These are phyloP conservation scores for Drosophila parthenogenetica DNA, from an alignment of 2,888 invertebrate genomes.

Conservation along the genomic window DNA sequence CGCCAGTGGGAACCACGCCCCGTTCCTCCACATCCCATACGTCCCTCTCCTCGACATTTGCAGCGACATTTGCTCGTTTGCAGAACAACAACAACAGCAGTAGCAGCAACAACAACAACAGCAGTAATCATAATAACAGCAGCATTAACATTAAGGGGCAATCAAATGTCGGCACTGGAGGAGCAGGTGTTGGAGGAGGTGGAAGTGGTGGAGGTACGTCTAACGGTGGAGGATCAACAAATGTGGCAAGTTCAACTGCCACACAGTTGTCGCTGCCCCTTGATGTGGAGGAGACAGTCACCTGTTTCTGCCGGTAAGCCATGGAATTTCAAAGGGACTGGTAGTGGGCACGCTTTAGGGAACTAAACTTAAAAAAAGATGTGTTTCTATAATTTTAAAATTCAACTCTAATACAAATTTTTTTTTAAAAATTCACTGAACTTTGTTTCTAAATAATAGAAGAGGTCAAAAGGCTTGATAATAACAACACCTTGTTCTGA, in stretches of 20 bases:
- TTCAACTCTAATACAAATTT: too few species aligned
- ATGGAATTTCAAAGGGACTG: background rate
- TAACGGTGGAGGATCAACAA: background rate
- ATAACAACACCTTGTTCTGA: too few species aligned
- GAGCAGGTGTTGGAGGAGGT: conserved; percentile 19
- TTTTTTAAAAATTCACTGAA: too few species aligned
- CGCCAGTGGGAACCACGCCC: conserved; percentile 69
- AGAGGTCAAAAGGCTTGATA: too few species aligned
- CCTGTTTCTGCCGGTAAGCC: conserved; percentile 92
- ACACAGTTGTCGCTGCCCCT: conserved; percentile 86
- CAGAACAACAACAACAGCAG: conserved; percentile 57
- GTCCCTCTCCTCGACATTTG: conserved; percentile 75
- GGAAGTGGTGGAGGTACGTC: background rate
- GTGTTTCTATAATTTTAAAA: too few species aligned
- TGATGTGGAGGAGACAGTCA: conserved; percentile 90
- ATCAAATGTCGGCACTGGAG: conserved; percentile 28
- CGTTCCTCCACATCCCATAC: conserved; percentile 62
- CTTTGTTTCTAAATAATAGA: too few species aligned
- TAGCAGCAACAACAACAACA: conserved; percentile 41
- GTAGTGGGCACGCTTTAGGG: background rate
- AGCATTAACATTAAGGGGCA: conserved; percentile 22
- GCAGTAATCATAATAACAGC: conserved; percentile 38
- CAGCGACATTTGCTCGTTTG: conserved; percentile 76
- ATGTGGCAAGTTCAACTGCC: conserved; percentile 17
- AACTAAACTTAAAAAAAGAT: background rate